These are phyloP conservation scores for Dysdera silvatica DNA, from an alignment of 1,140 invertebrate species.

Conservation along the genomic window DNA sequence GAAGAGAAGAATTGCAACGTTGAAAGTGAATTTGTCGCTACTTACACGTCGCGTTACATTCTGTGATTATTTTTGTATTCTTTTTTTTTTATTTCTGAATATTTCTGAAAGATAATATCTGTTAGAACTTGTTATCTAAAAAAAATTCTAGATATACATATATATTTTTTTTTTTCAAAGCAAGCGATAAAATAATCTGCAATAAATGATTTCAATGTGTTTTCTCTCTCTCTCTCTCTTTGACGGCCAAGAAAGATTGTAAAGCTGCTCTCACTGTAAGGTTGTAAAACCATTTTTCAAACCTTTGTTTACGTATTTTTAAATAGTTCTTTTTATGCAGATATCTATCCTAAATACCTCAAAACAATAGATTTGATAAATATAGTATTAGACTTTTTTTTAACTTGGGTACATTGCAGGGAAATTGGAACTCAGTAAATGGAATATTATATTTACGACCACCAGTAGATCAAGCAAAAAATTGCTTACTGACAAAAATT, in stretches of 20 bases:
- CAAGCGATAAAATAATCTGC: not conserved
- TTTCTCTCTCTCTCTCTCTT: not conserved
- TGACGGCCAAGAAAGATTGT: not conserved
- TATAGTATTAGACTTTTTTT: not conserved
- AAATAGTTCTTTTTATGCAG: not conserved
- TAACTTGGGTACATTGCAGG: not conserved
- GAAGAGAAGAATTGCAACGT: not conserved
- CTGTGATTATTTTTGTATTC: too few relatives aligned
- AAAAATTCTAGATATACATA: not conserved
- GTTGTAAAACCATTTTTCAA: not conserved
- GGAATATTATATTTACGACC: not conserved
- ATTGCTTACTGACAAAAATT: not conserved
- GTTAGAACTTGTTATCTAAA: not conserved
- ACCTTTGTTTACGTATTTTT: not conserved
- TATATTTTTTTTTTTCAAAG: not conserved
- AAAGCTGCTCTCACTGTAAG: not conserved
- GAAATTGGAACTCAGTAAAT: not conserved
- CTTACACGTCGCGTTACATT: too few relatives aligned
- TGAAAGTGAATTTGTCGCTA: not conserved
- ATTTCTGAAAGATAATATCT: not conserved
- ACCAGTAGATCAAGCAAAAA: not conserved
- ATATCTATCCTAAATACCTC: not conserved
- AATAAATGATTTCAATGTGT: not conserved
- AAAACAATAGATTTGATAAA: not conserved
- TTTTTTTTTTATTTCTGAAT: constrained; percentile 1